Evolutionary conservation across 2,888 invertebrate genomes (phyloP).

Genomic region (Microdon myrmicae): DNA sequence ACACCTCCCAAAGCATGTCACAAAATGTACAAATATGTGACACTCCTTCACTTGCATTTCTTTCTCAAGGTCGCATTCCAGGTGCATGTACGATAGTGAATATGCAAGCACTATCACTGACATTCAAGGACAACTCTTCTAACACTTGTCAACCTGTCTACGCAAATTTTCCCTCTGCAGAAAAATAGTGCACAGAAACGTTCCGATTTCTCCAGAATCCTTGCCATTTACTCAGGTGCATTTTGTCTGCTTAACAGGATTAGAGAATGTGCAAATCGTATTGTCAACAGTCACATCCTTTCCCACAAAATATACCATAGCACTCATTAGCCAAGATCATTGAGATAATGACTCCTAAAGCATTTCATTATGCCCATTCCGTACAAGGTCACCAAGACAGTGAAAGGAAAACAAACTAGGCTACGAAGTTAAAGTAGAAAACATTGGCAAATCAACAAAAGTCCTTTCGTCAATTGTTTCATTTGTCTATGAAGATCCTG

Average conservation of each 20-base stretch:
- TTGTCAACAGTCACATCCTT: conserved; percentile 29
- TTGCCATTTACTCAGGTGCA: conserved; percentile 27
- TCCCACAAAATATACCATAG: conserved; percentile 37
- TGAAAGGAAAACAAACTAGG: conserved; percentile 30
- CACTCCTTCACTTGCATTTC: too few relatives aligned
- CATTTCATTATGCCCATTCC: conserved; percentile 19
- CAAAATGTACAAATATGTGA: too few relatives aligned
- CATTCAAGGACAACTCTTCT: conserved; percentile 32
- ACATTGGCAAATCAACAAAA: conserved; percentile 12
- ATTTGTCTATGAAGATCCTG: conserved; percentile 35
- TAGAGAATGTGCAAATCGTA: conserved; percentile 1
- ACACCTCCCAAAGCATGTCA: too few relatives aligned
- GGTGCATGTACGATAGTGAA: too few relatives aligned
- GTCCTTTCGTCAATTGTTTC: conserved; percentile 39
- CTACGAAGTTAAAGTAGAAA: conserved; percentile 14
- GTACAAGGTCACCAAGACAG: conserved; percentile 39
- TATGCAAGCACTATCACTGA: conserved; percentile 27
- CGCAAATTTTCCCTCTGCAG: conserved; percentile 40
- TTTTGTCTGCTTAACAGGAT: background rate
- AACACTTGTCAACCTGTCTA: conserved; percentile 36
- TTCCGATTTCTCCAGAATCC: conserved; percentile 1
- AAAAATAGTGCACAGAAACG: background rate
- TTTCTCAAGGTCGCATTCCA: too few relatives aligned
- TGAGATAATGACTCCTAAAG: conserved; percentile 40
- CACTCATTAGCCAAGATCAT: conserved; percentile 47